These are phyloP conservation scores for Pilophorus perplexus DNA, from an alignment of 2,888 invertebrate genomes.

Conservation along the genomic window DNA sequence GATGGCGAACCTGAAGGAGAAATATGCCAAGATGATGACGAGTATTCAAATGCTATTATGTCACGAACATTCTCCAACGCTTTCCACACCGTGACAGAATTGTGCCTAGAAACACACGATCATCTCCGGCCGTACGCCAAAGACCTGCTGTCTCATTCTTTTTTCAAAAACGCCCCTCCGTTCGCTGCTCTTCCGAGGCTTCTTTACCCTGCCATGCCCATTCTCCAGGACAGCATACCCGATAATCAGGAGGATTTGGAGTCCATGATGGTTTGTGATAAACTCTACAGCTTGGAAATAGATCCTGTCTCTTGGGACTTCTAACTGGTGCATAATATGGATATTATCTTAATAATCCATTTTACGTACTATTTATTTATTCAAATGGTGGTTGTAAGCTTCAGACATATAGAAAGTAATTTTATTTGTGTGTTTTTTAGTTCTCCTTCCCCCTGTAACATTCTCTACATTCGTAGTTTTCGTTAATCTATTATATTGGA, in stretches of 20 bases:
- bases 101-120: constrained; percentile 68
- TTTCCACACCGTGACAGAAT: constrained; percentile 74
- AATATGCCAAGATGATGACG: constrained; percentile 46
- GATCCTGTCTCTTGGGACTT: constrained; percentile 68
- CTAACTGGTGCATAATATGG: constrained; percentile 51
- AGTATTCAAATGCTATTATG: constrained; percentile 46
- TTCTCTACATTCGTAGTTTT: no score
- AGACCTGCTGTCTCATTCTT: constrained; percentile 68
- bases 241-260: constrained; percentile 61
- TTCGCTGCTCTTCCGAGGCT: constrained; percentile 63
- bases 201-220: constrained; percentile 66
- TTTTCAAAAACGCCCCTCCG: constrained; percentile 71
- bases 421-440: no score
- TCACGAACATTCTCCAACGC: constrained; percentile 66
- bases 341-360: no score
- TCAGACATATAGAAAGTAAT: no score
- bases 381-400: no score
- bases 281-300: constrained; percentile 63
- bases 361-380: no score
- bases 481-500: no score
- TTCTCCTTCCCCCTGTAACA: no score
- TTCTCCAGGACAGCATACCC: constrained; percentile 58
- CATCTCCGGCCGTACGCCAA: constrained; percentile 66
- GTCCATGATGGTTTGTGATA: constrained; percentile 59
- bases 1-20: constrained; percentile 35